Conservation (phyloP, 2,888 invertebrate species). For the Drosophila mimetica region DNA sequence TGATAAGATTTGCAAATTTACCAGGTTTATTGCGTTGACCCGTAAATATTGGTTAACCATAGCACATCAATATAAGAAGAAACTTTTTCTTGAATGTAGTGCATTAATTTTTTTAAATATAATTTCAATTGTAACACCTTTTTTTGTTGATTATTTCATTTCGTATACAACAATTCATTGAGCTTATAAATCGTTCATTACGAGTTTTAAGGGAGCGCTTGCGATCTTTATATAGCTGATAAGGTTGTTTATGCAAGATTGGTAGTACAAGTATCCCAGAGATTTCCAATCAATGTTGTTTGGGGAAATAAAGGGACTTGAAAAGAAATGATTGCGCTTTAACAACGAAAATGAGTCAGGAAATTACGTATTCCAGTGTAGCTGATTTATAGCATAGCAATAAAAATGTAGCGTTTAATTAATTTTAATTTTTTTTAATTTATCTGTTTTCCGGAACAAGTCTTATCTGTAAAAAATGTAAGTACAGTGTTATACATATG, state of each 20-base stretch:
- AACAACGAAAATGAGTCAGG: background rate
- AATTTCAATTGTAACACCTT: too few relatives aligned
- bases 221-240: too few relatives aligned
- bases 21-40: background rate
- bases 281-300: background rate
- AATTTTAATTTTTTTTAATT: too few relatives aligned
- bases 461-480: background rate
- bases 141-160: too few relatives aligned
- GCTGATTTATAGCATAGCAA: background rate
- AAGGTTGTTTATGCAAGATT: constrained; percentile 12
- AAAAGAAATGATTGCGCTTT: background rate
- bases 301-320: background rate
- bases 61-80: background rate
- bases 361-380: background rate
- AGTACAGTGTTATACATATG: background rate
- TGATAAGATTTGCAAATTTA: background rate
- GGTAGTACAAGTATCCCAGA: background rate
- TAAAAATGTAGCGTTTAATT: background rate
- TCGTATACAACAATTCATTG: too few relatives aligned
- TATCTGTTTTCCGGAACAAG: too few relatives aligned
- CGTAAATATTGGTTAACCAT: constrained; percentile 5
- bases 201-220: too few relatives aligned
- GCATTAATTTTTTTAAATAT: background rate
- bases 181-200: too few relatives aligned
- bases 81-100: background rate